These are phyloP conservation scores for Montipora foliosa DNA, from an alignment of 64 coral and sea anemone genomes.

Conservation along the genomic window DNA sequence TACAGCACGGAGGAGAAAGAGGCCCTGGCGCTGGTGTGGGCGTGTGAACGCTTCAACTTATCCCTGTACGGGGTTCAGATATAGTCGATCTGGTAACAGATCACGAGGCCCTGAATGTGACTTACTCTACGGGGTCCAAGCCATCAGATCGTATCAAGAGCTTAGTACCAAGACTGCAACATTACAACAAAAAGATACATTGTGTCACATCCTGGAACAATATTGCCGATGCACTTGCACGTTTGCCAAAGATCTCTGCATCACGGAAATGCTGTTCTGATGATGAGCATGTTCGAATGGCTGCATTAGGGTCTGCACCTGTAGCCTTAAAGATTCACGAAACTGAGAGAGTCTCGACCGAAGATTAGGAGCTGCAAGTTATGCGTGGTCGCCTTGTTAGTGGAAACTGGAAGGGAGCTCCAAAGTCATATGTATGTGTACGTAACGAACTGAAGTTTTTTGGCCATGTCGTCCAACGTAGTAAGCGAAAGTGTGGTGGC, in stretches of 20 bases:
- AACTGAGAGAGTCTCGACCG: constrained; percentile 22
- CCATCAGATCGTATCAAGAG: constrained; percentile 27
- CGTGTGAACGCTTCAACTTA: neutral
- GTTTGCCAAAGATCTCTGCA: neutral
- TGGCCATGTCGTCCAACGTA: neutral
- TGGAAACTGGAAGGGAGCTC: no score
- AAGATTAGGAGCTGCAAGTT: neutral
- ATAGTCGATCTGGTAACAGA: constrained; percentile 15
- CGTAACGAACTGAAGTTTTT: neutral
- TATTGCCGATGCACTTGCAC: constrained; percentile 48
- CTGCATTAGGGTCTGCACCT: constrained; percentile 1
- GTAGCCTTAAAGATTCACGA: constrained; percentile 54
- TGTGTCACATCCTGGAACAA: constrained; percentile 40
- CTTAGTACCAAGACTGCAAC: constrained; percentile 52
- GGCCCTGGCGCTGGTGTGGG: neutral
- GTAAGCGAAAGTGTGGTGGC: constrained; percentile 44
- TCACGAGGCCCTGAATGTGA: constrained; percentile 8
- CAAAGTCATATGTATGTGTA: no score
- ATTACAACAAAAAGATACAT: constrained; percentile 28
- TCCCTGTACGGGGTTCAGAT: neutral
- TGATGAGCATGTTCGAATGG: constrained; percentile 20
- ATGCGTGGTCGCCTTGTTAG: no score
- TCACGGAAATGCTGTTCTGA: neutral
- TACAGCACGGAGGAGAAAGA: neutral
- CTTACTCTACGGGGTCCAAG: neutral